Evolutionary conservation across 2,797 vertebrate genomes (phyloP), one percentile per base, ranked within the genome.

Genomic region (Lithobates sylvaticus): DNA sequence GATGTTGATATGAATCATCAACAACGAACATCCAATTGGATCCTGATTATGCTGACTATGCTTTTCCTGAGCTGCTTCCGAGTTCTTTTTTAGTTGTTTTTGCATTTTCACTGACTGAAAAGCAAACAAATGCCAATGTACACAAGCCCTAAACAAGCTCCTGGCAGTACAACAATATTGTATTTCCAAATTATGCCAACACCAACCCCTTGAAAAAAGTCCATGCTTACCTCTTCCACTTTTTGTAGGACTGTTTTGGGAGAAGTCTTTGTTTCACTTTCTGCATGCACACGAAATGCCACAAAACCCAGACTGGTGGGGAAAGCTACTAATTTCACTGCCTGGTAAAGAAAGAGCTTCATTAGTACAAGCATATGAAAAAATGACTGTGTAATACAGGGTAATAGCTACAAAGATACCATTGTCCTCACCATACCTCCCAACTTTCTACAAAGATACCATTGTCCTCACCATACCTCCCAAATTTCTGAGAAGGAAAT

Each of bases 171-270:
- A 47, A 47, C 50, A 18, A 54, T 54, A 54, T 16, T 54, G 50
- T 54, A 54, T 54, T 54, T 54, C 3, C 15, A 54, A 23, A 61
- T 21, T 5, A 58, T 21, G 50, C 18, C 50, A 58, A 58, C 50
- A 58, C 5, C 5, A 6, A 6, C 18, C 18, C 15, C 15, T 21
- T 58, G 6, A 73, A 81, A 42, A 9, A 72, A 61, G 12, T 34
- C 10, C 3, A 16, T 70, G 9, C 44, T 90, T 91, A 97, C 97
- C 95, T 99, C 96, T 88, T 97, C 94, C 58, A 95, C 88, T 90
- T 92, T 96, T 75, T 96, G 86, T 75, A 97, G 86, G 12, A 88
- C 32, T 2, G 87, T 89, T 83, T 93, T 87, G 83, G 84, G 94
- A 79, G 91, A 92, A 88, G 92, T 89, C 80, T 95, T 93, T 81